Percentiles rank a stretch among this genome's conserved stretches.
Conservation (phyloP, 2,888 invertebrate genomes). For the Agrochola lychnidis region DNA sequence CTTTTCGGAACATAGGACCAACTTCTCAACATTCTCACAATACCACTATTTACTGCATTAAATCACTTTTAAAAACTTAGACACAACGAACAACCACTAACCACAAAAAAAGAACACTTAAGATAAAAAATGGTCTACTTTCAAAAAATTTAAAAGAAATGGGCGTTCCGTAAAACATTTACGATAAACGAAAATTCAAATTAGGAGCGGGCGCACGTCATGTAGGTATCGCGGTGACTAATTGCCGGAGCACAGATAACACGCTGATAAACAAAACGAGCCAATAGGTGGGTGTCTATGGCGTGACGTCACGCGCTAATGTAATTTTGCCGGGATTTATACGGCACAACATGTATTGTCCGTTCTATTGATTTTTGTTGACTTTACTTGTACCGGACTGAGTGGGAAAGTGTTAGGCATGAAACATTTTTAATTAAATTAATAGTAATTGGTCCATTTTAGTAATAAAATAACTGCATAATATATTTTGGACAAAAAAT, state of each 20-base stretch:
- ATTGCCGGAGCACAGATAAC: constrained; percentile 83
- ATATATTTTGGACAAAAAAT: neutral
- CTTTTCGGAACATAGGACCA: constrained; percentile 74
- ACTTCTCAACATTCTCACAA: constrained; percentile 26
- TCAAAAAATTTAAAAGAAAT: constrained; percentile 31
- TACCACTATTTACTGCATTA: constrained; percentile 5
- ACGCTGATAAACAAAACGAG: constrained; percentile 79
- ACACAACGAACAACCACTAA: constrained; percentile 8
- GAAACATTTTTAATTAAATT: constrained; percentile 10
- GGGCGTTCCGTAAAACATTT: constrained; percentile 52
- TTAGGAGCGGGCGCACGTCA: constrained; percentile 71
- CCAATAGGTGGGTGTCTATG: constrained; percentile 67
- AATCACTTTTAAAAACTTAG: neutral
- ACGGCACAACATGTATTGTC: constrained; percentile 49
- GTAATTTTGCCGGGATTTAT: constrained; percentile 78
- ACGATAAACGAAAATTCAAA: constrained; percentile 56
- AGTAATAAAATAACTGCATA: neutral
- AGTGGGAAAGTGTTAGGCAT: neutral
- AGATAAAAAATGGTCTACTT: constrained; percentile 11
- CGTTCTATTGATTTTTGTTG: constrained; percentile 64
- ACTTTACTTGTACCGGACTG: constrained; percentile 24
- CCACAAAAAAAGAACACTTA: neutral
- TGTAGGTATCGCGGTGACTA: constrained; percentile 79
- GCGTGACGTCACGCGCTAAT: constrained; percentile 72
- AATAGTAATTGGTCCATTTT: neutral